These are phyloP conservation scores for Agrotis segetum DNA, from an alignment of 2,888 invertebrate genomes.

Conservation along the genomic window DNA sequence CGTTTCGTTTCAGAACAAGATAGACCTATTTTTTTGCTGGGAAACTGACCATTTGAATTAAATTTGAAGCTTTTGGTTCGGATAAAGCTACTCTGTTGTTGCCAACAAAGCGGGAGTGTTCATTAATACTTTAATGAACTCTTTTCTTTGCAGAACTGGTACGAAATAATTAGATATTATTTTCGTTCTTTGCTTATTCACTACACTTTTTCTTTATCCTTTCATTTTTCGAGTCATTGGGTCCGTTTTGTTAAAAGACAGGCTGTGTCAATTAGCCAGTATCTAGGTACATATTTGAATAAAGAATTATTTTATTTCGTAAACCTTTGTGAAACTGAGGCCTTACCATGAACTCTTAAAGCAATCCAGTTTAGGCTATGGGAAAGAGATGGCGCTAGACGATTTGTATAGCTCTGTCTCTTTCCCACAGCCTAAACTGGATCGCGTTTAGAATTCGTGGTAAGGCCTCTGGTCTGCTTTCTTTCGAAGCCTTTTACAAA, in stretches of 20 bases:
- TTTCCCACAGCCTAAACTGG: too few relatives aligned
- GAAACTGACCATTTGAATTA: constrained; percentile 74
- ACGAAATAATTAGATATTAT: constrained; percentile 28
- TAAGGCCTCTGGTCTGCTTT: too few relatives aligned
- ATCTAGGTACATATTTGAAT: background rate
- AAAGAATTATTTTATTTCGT: background rate
- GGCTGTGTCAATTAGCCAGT: background rate
- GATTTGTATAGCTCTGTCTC: too few relatives aligned
- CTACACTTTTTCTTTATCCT: constrained; percentile 28
- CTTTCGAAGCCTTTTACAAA: background rate
- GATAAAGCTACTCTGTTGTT: constrained; percentile 41
- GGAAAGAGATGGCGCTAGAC: too few relatives aligned
- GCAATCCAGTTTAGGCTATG: too few relatives aligned
- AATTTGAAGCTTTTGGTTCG: constrained; percentile 51
- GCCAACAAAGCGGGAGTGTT: constrained; percentile 28
- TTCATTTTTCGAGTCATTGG: constrained; percentile 22
- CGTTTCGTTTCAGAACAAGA: constrained; percentile 71
- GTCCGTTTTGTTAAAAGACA: constrained; percentile 3
- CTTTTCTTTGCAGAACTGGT: constrained; percentile 32
- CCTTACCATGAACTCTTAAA: too few relatives aligned
- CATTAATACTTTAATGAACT: constrained; percentile 48
- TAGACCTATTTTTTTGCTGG: constrained; percentile 75
- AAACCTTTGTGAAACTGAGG: background rate
- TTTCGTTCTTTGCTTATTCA: constrained; percentile 35
- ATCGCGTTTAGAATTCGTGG: too few relatives aligned